Conservation (phyloP, 2,888 invertebrate species). For the Brenthis ino region DNA sequence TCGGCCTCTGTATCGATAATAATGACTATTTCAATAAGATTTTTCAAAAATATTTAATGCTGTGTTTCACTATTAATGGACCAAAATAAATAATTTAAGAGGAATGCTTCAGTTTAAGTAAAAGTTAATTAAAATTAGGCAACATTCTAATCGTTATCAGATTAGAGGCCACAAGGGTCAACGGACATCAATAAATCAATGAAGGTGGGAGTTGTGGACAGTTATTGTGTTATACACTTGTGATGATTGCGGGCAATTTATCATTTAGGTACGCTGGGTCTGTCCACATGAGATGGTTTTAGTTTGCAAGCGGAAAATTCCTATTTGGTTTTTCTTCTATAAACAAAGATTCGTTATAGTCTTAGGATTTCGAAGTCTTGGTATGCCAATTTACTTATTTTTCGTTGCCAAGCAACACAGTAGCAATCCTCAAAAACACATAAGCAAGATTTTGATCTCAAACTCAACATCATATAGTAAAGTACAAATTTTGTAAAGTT, state of each 20-base stretch:
- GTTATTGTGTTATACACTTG: conserved; percentile 66
- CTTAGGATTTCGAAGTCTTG: background rate
- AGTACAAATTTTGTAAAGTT: too few species aligned
- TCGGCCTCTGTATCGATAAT: too few species aligned
- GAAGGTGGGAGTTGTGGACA: conserved; percentile 46
- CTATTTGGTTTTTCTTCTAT: background rate
- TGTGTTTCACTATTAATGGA: too few species aligned
- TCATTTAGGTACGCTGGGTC: conserved; percentile 55
- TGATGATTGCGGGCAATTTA: conserved; percentile 72
- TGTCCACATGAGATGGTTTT: conserved; percentile 19
- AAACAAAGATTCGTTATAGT: background rate
- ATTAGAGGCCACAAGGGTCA: conserved; percentile 57
- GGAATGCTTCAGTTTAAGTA: too few species aligned
- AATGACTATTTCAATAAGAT: too few species aligned
- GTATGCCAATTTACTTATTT: background rate
- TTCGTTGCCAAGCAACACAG: too few species aligned
- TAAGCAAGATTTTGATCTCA: too few species aligned
- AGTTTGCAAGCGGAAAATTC: background rate
- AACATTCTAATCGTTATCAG: conserved; percentile 6
- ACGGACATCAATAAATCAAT: conserved; percentile 68
- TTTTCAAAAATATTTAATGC: too few species aligned
- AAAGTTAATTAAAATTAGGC: background rate
- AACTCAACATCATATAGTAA: too few species aligned
- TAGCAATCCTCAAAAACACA: too few species aligned
- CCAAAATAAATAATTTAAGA: too few species aligned